phyloP scores from a whole-genome alignment of 64 coral and sea anemone genomes.

The Stylophora pistillata region DNA sequence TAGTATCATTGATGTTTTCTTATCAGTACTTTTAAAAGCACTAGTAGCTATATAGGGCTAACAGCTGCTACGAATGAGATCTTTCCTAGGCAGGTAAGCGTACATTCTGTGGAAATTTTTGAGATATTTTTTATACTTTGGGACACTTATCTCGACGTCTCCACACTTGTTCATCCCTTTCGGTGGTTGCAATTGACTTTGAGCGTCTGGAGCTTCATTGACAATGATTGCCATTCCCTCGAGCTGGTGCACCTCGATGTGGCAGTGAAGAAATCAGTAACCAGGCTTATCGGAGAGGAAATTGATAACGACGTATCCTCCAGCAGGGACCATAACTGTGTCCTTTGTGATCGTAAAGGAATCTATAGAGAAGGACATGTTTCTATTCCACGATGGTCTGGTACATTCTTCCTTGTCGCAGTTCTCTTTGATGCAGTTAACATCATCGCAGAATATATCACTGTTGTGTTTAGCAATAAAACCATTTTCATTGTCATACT shows the following conservation, averaged over 20 bases:
- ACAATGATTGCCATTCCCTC: slow-evolving; percentile 70
- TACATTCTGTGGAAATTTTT: neutral
- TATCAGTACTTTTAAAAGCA: no score
- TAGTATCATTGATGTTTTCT: neutral
- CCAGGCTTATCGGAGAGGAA: slow-evolving; percentile 67
- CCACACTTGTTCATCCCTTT: slow-evolving; percentile 25
- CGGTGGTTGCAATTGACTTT: neutral
- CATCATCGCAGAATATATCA: slow-evolving; percentile 59
- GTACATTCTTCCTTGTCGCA: slow-evolving; percentile 16
- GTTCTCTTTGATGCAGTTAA: neutral
- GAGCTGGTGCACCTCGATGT: slow-evolving; percentile 47
- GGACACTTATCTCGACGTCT: slow-evolving; percentile 22
- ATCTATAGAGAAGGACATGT: slow-evolving; percentile 2
- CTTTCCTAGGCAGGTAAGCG: neutral
- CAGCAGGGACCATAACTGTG: slow-evolving; percentile 57
- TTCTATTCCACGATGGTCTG: slow-evolving; percentile 30
- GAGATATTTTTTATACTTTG: neutral
- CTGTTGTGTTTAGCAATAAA: slow-evolving; percentile 22
- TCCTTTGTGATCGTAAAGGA: slow-evolving; percentile 54
- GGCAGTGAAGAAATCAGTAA: slow-evolving; percentile 79
- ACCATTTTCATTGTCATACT: slow-evolving; percentile 33
- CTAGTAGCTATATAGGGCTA: no score
- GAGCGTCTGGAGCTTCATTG: neutral
- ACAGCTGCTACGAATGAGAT: neutral
- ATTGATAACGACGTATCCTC: slow-evolving; percentile 64